These are phyloP conservation scores for Cephus cinctus DNA, from an alignment of 1,140 invertebrate genomes.

Conservation along the genomic window DNA sequence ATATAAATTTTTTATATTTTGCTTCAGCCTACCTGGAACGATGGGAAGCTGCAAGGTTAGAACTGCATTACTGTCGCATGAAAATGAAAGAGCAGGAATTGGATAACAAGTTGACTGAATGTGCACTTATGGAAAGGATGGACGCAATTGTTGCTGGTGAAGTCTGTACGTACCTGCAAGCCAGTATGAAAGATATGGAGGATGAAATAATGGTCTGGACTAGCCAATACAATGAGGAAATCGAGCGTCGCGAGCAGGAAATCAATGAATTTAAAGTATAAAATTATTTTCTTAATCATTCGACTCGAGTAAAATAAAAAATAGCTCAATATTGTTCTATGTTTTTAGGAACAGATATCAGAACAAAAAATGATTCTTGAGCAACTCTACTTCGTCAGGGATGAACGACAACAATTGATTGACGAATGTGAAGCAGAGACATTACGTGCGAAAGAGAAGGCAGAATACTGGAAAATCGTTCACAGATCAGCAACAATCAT, in stretches of 20 bases:
- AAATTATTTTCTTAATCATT: slow-evolving; percentile 6
- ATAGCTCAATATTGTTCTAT: not conserved
- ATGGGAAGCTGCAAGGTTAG: slow-evolving; percentile 33
- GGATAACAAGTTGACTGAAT: slow-evolving; percentile 19
- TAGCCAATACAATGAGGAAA: slow-evolving; percentile 28
- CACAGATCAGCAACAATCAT: slow-evolving; percentile 33
- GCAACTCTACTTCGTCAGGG: slow-evolving; percentile 19
- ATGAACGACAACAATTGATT: slow-evolving; percentile 26
- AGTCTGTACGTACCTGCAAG: slow-evolving; percentile 20
- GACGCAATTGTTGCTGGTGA: slow-evolving; percentile 30
- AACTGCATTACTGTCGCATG: slow-evolving; percentile 25
- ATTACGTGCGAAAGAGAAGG: slow-evolving; percentile 17
- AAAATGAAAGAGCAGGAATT: slow-evolving; percentile 20
- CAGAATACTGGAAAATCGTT: slow-evolving; percentile 21
- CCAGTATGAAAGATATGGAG: slow-evolving; percentile 26
- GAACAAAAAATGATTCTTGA: slow-evolving; percentile 27
- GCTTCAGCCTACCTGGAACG: slow-evolving; percentile 19
- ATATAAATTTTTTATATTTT: not conserved
- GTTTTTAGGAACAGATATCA: slow-evolving; percentile 32
- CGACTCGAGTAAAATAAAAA: slow-evolving; percentile 1
- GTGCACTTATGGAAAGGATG: slow-evolving; percentile 11
- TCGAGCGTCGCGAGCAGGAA: slow-evolving; percentile 28
- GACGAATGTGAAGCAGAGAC: slow-evolving; percentile 24
- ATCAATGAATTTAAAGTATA: slow-evolving; percentile 34
- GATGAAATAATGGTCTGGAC: slow-evolving; percentile 31